Base-by-base conservation (phyloP, 2,797 vertebrate species). In the Mastacembelus armatus region DNA sequence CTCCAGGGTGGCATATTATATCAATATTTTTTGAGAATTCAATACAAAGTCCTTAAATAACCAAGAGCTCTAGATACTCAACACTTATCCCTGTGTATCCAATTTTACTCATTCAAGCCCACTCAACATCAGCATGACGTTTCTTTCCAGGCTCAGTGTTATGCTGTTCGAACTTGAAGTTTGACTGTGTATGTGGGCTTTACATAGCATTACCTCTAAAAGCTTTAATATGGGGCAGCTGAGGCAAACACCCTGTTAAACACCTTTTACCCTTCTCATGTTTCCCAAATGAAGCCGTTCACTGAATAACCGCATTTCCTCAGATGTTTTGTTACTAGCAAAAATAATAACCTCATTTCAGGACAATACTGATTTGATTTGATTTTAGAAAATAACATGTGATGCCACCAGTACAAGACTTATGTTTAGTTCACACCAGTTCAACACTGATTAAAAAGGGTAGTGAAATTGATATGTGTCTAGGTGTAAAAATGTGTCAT, bases 91-190 rank as follows among this genome's bases (percentile, higher is more conserved):
- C n/a, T 11, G 9, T 26, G 39, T 35, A 29, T 2, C 39, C 39
- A 16, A 10, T 15, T 54, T 24, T 6, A 56, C 35, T 62, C 30
- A 42, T n/a, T 42, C 45, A 33, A 39, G 19, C 39, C 27, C 29
- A 38, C 22, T 55, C 36, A 43, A 21, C 59, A 45, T 26, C 59
- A 55, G 29, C 43, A 43, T 19, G 27, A 61, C 12, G 11, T 30
- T 48, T 27, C 50, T 35, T 47, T 16, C 14, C 44, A 40, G 49
- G 21, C 3, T 8, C 14, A 40, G 33, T 7, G 12, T 44, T 22
- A 6, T 8, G 2, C 32, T 18, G 39, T 52, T 40, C 38, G 15
- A 45, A 43, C 30, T 22, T 57, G 9, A 18, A 55, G 48, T 32
- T 19, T 30, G 15, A 43, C n/a, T n/a, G 36, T 30, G 38, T 43